phyloP scores from a whole-genome alignment of 2,113 vertebrate genomes.

The Lepidothrix coronata region DNA sequence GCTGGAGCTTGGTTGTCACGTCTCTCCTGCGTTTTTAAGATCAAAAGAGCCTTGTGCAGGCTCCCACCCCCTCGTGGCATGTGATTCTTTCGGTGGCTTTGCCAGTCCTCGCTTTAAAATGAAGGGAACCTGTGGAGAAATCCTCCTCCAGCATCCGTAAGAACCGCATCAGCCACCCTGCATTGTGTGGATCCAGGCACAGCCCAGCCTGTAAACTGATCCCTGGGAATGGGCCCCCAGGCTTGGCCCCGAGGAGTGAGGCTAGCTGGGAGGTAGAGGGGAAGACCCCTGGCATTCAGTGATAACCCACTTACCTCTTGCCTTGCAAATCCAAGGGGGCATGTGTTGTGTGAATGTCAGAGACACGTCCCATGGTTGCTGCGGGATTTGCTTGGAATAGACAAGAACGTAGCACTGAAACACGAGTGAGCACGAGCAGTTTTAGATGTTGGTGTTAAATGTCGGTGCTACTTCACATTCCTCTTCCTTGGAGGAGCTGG shows the following conservation, averaged over 20 bases:
- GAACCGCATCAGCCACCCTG: neutral
- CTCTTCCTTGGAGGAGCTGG: neutral
- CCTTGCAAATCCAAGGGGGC: neutral
- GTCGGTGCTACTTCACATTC: neutral
- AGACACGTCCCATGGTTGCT: accelerated
- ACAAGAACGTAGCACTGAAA: neutral
- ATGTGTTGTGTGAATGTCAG: neutral
- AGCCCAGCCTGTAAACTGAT: neutral
- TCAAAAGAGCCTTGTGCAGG: neutral
- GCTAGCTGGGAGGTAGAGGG: neutral
- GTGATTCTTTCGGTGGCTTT: neutral
- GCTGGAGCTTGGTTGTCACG: neutral
- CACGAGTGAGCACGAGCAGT: neutral
- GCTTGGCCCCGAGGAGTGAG: accelerated
- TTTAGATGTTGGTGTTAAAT: neutral
- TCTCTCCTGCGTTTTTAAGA: neutral
- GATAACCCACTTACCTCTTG: neutral
- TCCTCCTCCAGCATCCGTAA: accelerated
- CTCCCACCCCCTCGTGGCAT: neutral
- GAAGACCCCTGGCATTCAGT: neutral
- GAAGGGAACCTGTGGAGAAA: neutral
- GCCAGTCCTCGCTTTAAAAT: neutral
- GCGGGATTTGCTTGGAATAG: neutral
- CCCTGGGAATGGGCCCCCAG: neutral
- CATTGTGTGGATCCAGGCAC: neutral